Evolutionary conservation across 2,797 vertebrate species (phyloP), one percentile per base, ranked within the genome.

Genomic region (Odontamblyopus rebecca): DNA sequence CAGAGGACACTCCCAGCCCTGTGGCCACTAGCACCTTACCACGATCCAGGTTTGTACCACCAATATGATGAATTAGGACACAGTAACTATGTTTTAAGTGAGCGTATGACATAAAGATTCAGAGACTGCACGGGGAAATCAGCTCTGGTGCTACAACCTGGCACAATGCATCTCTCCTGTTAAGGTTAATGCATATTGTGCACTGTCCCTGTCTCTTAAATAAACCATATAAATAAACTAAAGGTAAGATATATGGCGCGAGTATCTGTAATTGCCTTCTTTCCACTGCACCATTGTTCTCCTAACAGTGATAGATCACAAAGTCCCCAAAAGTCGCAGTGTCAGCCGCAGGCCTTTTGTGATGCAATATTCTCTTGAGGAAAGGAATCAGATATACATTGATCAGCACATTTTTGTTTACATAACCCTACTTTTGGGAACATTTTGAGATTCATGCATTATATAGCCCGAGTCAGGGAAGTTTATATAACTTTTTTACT

Each of bases 1-100:
- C 92, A 5, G 89, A 95, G 0, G 96, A 97, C n/a, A 93, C 94
- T 38, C 88, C 92, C 50, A 88, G 23, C 48, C 65, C 65, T n/a
- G 69, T 90, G 74, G 75, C 71, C 29, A 91, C 95, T 6, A 91
- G 93, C 0, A 91, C 93, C 0, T 7, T 88, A n/a, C 91, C 90
- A 0, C 90, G 89, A 50, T 91, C 91, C 48, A 89, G 91, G 89
- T 91, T 29, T 69, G 35, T 27, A 7, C 8, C 59, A 51, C 44
- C 44, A 15, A 15, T 48, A 16, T 48, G 44, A 48, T 5, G 44
- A 15, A 48, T 13, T 48, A 48, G 44, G 44, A 16, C 44, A 48
- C 13, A 48, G 44, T 48, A 15, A 15, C 44, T 48, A 26, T 54
- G n/a, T 26, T 56, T 23, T 57, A 7, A 57, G 23, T 4, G 53